A percentile compares a stretch with the other conserved stretches of the same genome.
These are phyloP conservation scores for Oryzias javanicus DNA, from an alignment of 2,113 vertebrate species.

Conservation along the genomic window DNA sequence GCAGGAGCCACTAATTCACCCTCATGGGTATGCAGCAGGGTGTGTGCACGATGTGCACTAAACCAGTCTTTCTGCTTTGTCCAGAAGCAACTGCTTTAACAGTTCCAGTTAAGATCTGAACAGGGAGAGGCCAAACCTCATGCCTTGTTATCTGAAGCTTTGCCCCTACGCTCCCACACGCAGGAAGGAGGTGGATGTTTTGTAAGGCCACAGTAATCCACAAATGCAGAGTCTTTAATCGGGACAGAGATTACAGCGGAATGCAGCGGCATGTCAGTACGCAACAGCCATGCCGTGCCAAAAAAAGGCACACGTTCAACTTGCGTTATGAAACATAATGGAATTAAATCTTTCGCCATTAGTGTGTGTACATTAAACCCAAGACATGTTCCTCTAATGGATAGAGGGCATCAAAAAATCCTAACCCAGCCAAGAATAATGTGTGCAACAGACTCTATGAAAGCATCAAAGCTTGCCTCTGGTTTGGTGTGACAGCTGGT, in stretches of 20 bases:
- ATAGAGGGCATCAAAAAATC: conserved; percentile 6
- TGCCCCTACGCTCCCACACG: conserved; percentile 26
- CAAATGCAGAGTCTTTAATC: conserved; percentile 51
- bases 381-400: neutral
- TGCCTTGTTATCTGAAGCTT: conserved; percentile 37
- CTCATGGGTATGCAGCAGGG: neutral
- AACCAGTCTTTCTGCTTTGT: conserved; percentile 24
- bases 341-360: neutral
- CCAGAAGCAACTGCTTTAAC: conserved; percentile 27
- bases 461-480: conserved; percentile 10
- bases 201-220: conserved; percentile 46
- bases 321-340: conserved; percentile 7
- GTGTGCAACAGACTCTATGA: conserved; percentile 8
- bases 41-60: conserved; percentile 15
- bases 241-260: conserved; percentile 54
- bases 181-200: conserved; percentile 42
- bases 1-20: conserved; percentile 10
- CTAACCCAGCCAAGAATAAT: conserved; percentile 4
- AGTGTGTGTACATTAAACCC: neutral
- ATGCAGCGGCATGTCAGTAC: conserved; percentile 39
- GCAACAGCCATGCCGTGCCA: neutral
- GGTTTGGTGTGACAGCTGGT: conserved; percentile 56
- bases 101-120: conserved; percentile 49
- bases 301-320: conserved; percentile 6
- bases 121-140: conserved; percentile 47